Percentiles rank a stretch among this genome's conserved stretches.
Conservation (phyloP, 2,797 vertebrate species). For the Ispidina picta region DNA sequence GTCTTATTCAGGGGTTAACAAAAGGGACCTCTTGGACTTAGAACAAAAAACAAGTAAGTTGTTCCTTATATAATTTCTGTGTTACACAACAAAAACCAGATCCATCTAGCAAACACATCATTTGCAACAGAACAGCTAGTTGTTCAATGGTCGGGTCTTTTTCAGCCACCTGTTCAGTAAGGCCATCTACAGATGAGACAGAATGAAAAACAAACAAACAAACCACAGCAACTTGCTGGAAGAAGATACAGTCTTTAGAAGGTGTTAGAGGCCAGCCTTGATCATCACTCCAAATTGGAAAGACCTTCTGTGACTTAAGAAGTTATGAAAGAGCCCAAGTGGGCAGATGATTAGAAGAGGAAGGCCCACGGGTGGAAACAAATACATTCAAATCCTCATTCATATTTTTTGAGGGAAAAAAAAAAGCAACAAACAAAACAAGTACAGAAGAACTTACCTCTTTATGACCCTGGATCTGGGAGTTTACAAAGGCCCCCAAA, state of each 20-base stretch:
- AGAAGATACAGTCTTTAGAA: neutral
- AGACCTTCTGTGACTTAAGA: neutral
- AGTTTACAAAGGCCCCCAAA: conserved; percentile 92
- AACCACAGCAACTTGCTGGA: neutral
- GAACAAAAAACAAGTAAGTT: neutral
- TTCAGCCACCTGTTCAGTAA: neutral
- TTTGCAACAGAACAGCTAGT: neutral
- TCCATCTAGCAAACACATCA: neutral
- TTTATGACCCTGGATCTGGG: conserved; percentile 95
- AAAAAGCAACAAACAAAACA: neutral
- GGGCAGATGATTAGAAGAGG: neutral
- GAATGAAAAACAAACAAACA: neutral
- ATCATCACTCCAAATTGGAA: neutral
- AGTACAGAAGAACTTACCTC: conserved; percentile 82
- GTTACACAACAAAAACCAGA: neutral
- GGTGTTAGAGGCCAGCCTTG: neutral
- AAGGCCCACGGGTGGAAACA: neutral
- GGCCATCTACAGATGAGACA: neutral
- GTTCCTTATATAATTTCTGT: neutral
- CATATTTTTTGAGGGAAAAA: neutral
- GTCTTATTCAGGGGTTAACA: neutral
- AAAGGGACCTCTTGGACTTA: neutral
- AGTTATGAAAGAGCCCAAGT: neutral
- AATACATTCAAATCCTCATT: neutral
- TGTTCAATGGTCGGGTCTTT: neutral